Conservation (phyloP, 2,888 invertebrate genomes). For the Hydriomena furcata region DNA sequence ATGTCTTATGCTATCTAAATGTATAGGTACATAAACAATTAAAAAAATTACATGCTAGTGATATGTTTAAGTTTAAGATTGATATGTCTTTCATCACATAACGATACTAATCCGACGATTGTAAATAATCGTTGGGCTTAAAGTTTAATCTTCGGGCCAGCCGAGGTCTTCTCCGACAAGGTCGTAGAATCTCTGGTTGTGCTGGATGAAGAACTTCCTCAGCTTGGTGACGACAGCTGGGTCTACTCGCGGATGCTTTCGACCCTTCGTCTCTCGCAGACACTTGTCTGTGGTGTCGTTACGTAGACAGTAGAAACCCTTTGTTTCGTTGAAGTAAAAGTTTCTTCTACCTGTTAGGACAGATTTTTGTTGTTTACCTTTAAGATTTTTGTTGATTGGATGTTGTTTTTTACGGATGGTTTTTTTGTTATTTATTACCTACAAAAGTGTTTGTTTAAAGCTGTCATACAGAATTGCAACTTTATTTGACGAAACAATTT, state of each 20-base stretch:
- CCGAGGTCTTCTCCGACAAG: constrained; percentile 96
- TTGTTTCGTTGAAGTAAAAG: constrained; percentile 98
- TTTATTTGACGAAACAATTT: too few species aligned
- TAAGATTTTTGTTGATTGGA: too few species aligned
- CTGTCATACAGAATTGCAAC: too few species aligned
- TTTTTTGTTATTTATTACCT: too few species aligned
- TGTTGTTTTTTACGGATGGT: too few species aligned
- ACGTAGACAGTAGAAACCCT: constrained; percentile 96
- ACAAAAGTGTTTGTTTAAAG: too few species aligned
- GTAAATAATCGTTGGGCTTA: constrained; percentile 17
- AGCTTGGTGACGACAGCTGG: constrained; percentile 90
- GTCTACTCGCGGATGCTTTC: constrained; percentile 93
- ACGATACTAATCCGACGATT: constrained; percentile 38
- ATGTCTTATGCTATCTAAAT: constrained; percentile 63
- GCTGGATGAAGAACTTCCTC: constrained; percentile 93
- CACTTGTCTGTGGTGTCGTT: constrained; percentile 93
- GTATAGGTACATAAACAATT: constrained; percentile 79
- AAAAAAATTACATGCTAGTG: constrained; percentile 73
- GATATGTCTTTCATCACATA: constrained; percentile 70
- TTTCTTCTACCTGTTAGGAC: constrained; percentile 87
- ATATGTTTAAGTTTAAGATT: constrained; percentile 65
- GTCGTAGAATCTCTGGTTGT: constrained; percentile 96
- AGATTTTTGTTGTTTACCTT: too few species aligned
- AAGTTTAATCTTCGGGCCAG: constrained; percentile 92
- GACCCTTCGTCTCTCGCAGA: constrained; percentile 91